Conservation (phyloP, 1,140 invertebrate genomes). For the Spodoptera litura region DNA sequence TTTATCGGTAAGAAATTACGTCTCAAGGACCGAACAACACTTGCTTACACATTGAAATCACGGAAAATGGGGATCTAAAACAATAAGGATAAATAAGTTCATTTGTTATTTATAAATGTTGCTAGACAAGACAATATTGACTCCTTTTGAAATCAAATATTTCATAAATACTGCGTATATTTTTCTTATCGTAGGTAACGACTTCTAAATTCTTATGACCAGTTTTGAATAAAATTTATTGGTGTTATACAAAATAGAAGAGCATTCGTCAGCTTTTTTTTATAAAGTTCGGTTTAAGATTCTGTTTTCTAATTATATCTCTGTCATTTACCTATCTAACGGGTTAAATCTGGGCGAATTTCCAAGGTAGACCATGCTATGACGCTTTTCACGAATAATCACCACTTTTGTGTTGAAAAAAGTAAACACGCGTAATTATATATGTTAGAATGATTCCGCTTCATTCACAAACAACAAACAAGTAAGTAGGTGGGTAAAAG, state of each 20-base stretch:
- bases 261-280: background rate
- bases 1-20: no score
- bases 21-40: no score
- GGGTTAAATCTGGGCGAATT: conserved; percentile 57
- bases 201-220: no score
- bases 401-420: conserved; percentile 3
- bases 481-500: background rate
- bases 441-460: background rate
- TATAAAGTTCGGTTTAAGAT: background rate
- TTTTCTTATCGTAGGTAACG: no score
- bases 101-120: no score
- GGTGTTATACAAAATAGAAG: background rate
- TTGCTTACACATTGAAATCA: no score
- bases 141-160: no score
- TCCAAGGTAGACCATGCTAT: conserved; percentile 55
- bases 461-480: background rate
- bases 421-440: conserved; percentile 7
- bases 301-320: conserved; percentile 32
- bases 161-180: no score
- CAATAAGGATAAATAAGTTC: no score
- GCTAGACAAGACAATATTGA: no score
- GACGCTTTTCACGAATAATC: conserved; percentile 36
- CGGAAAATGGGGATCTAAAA: no score
- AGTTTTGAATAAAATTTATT: background rate
- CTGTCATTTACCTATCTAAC: conserved; percentile 18